These are phyloP conservation scores for Buceros bicornis DNA, from an alignment of 2,797 vertebrate species.

Conservation along the genomic window DNA sequence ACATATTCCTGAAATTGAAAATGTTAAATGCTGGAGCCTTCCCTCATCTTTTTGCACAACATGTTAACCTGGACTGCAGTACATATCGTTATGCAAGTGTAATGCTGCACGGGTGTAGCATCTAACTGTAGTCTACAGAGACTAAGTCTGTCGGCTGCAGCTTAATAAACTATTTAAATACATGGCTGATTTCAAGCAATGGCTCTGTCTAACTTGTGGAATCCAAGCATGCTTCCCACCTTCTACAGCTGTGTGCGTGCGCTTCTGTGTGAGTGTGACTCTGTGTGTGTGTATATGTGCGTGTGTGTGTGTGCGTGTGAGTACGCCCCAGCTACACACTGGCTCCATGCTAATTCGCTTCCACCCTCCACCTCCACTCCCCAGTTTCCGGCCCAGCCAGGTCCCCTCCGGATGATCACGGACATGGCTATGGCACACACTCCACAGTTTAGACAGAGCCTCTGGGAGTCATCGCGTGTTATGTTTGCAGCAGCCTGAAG, in stretches of 20 bases:
- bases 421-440: neutral
- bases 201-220: neutral
- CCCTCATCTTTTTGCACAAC: neutral
- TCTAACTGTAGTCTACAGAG: conserved; percentile 8
- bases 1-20: neutral
- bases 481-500: conserved; percentile 22
- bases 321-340: conserved; percentile 18
- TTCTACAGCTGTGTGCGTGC: neutral
- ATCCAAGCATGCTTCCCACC: neutral
- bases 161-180: conserved; percentile 24
- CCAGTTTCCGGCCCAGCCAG: neutral
- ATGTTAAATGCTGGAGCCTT: neutral
- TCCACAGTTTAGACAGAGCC: neutral
- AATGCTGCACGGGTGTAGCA: neutral
- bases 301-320: too few species aligned
- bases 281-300: too few species aligned
- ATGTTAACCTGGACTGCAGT: neutral
- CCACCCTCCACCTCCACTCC: neutral
- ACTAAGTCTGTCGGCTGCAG: neutral
- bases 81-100: neutral
- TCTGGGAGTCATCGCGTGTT: neutral
- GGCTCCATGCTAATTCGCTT: neutral
- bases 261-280: too few species aligned
- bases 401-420: neutral
- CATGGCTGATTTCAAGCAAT: conserved; percentile 1